A percentile compares a stretch with the other conserved stretches of the same genome.
Evolutionary conservation across 2,113 vertebrate genomes (phyloP).

Genomic region (Misgurnus anguillicaudatus): DNA sequence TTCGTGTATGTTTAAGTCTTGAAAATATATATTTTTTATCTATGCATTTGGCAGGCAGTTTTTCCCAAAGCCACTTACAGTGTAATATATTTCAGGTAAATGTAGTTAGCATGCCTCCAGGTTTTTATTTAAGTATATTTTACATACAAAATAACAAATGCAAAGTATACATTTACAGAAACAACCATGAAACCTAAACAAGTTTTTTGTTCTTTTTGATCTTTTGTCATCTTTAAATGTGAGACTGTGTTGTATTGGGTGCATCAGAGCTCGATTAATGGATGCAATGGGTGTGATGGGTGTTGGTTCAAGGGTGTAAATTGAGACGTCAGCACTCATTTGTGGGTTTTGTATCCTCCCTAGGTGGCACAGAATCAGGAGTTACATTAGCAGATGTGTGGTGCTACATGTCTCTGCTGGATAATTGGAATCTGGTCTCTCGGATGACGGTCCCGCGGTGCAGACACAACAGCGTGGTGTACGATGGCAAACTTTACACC

Average conservation of each 20-base stretch:
- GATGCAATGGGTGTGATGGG: conserved; percentile 21
- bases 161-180: no score
- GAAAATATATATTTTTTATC: no score
- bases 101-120: no score
- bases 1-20: no score
- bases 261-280: conserved; percentile 10
- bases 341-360: conserved; percentile 26
- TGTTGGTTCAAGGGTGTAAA: conserved; percentile 28
- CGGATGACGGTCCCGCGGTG: conserved; percentile 95
- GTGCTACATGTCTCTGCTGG: conserved; percentile 98
- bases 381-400: conserved; percentile 94
- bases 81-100: no score
- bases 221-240: no score
- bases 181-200: no score
- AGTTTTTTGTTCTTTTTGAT: no score
- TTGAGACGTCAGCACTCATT: conserved; percentile 43
- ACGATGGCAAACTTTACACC: conserved; percentile 95
- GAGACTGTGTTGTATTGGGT: not conserved
- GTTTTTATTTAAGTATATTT: no score
- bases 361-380: conserved; percentile 96
- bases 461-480: conserved; percentile 95
- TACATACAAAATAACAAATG: no score
- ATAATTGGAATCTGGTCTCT: conserved; percentile 99
- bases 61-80: no score
- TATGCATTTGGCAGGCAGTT: no score